Evolutionary conservation across 92 coral and sea anemone species (phyloP).

Genomic region (Parazoanthus atlanticus): DNA sequence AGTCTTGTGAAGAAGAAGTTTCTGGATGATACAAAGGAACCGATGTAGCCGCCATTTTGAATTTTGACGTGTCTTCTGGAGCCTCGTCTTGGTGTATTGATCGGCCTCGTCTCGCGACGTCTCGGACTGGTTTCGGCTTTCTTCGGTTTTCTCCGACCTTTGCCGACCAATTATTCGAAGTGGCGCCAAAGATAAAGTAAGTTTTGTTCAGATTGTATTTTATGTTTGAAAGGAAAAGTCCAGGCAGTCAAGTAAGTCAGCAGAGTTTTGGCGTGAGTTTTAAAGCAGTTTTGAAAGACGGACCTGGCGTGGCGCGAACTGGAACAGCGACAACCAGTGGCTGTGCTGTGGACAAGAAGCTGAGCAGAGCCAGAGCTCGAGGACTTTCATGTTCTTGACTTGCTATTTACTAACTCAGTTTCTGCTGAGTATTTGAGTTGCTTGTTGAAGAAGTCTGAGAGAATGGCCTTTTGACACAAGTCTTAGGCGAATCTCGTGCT

Average conservation of each 20-base stretch:
- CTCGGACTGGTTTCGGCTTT: conserved; percentile 1
- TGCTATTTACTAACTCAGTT: too few species aligned
- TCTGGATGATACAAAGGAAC: conserved; percentile 89
- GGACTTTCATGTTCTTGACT: too few species aligned
- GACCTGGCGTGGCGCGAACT: background rate
- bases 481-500: background rate
- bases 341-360: too few species aligned
- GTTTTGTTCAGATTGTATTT: background rate
- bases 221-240: background rate
- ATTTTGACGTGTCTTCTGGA: conserved; percentile 42
- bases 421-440: background rate
- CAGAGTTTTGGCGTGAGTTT: background rate
- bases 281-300: background rate
- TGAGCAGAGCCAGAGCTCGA: background rate
- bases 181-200: conserved; percentile 51
- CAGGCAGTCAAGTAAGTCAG: background rate
- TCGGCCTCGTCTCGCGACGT: conserved; percentile 12
- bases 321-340: background rate
- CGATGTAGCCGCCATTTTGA: conserved; percentile 96
- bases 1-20: conserved; percentile 57
- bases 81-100: conserved; percentile 26
- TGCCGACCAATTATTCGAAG: conserved; percentile 29
- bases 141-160: conserved; percentile 1
- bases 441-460: background rate
- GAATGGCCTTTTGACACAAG: background rate